Evolutionary conservation across 1,140 invertebrate species (phyloP), one percentile per base, ranked within the genome.

Genomic region (Danaus melanippus): DNA sequence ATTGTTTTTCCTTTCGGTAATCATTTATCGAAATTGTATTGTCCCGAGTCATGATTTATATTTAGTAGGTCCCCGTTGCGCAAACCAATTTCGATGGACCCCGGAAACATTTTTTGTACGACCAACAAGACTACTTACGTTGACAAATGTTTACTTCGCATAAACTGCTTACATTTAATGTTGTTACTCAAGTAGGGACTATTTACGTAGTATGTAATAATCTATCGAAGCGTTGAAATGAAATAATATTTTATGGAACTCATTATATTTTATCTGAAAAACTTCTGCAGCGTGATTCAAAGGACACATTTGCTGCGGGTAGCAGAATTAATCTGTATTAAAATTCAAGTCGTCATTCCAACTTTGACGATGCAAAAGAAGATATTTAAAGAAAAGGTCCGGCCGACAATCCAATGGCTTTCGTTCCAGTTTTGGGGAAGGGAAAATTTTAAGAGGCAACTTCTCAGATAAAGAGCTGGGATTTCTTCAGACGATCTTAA

Each of bases 381-480:
- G 64, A 63, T 66, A 68, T 51, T 40, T 46, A 15, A 56, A 42
- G 63, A 68, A 66, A 67, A 66, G 60, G 63, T 54, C 57, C 56
- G 55, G 60, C 62, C 49, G 42, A 57, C 66, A 71, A 60, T 60
- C 60, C 9, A 47, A 58, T 66, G 66, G 67, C 67, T 70, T 66
- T 71, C 60, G 69, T 68, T 70, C 70, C 62, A 65, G 62, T 62
- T 50, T 59, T 53, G 4, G 21, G 62, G 62, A 68, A 70, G 46
- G 56, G 50, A 42, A 57, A 74, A 71, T 74, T 75, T 78, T 79
- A 79, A 69, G 69, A 72, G 57, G 60, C 64, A 79, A 76, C 71
- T 79, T 76, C 70, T 69, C 60, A 32, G 21, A 32, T 66, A 67
- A 64, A 69, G 21, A 32, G 46, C 10, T n/a, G 12, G 21, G 12